Evolutionary conservation across 1,140 invertebrate species (phyloP), one percentile per base, ranked within the genome.

Genomic region (Agrilus planipennis): DNA sequence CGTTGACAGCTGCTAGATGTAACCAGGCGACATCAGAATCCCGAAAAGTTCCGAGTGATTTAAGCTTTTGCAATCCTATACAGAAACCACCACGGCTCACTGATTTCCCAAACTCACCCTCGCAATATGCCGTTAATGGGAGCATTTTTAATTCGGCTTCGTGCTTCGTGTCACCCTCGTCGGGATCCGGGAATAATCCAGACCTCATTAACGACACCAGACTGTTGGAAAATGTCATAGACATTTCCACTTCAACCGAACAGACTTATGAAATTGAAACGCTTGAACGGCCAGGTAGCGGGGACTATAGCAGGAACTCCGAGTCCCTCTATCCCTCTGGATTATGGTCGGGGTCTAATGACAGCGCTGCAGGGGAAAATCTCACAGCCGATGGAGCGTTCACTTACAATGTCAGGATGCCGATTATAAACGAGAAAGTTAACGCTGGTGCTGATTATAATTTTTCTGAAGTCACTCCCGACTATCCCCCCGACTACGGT

Each of bases 181-280:
- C 75, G 3, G 70, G 77, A 30, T 73, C 76, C 2, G 75, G 76
- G 41, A 84, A 85, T 41, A 84, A 88, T 57, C 84, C 84, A 4
- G 84, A 88, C 58, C 64, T 88, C 23, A 87, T 88, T 49, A 80
- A 83, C 49, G 84, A 87, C 52, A 84, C 82, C 0, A 70, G 75
- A 52, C 58, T 65, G 9, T 67, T 69, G 18, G 73, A 71, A 11
- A 73, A 69, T 45, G 65, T 60, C 19, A 68, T 70, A 39, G 56
- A 64, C 17, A 51, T 55, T 2, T 41, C 52, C 2, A 44, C 44
- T 11, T 50, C 51, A 11, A 40, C 30, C 4, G 50, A 47, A 2
- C 49, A 51, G 14, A 36, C 42, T 12, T 47, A 46, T 27, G 34
- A 37, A 4, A 44, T 46, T 11, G 51, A 51, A 37, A 22, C 47